These are phyloP conservation scores for Gymnoscopelus microlampas DNA, from an alignment of 2,797 vertebrate genomes.

Conservation along the genomic window DNA sequence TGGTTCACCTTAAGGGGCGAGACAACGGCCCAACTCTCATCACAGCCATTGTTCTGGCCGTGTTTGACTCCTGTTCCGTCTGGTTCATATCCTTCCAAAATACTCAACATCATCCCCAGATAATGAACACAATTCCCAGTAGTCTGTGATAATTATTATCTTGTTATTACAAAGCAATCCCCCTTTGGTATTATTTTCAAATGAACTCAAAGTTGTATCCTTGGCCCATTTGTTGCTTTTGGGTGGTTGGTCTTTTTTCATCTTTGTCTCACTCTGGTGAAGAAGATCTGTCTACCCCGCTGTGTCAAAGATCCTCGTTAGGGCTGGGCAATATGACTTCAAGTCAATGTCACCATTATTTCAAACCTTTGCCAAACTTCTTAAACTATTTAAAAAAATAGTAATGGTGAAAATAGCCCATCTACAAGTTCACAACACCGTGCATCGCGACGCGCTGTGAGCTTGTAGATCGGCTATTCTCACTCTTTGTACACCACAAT, in stretches of 20 bases:
- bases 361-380: too few relatives aligned
- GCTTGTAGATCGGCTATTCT: too few relatives aligned
- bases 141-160: not conserved
- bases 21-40: conserved; percentile 82
- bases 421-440: too few relatives aligned
- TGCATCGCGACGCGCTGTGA: too few relatives aligned
- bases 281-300: not conserved
- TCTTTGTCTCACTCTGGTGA: conserved; percentile 38
- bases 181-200: not conserved
- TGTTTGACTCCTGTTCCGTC: conserved; percentile 84
- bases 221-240: conserved; percentile 2
- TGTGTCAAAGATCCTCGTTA: too few relatives aligned
- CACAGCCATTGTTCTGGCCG: conserved; percentile 81
- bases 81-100: conserved; percentile 91
- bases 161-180: conserved; percentile 1
- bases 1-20: conserved; percentile 73
- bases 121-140: not conserved
- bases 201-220: not conserved
- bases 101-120: not conserved
- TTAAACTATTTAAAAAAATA: too few relatives aligned
- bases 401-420: too few relatives aligned
- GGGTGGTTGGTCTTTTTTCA: conserved; percentile 13
- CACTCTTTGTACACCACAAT: too few relatives aligned
- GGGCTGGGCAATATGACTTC: too few relatives aligned
- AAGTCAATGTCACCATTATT: too few relatives aligned